Evolutionary conservation across 2,888 invertebrate genomes (phyloP).

Genomic region (Volucella inflata): DNA sequence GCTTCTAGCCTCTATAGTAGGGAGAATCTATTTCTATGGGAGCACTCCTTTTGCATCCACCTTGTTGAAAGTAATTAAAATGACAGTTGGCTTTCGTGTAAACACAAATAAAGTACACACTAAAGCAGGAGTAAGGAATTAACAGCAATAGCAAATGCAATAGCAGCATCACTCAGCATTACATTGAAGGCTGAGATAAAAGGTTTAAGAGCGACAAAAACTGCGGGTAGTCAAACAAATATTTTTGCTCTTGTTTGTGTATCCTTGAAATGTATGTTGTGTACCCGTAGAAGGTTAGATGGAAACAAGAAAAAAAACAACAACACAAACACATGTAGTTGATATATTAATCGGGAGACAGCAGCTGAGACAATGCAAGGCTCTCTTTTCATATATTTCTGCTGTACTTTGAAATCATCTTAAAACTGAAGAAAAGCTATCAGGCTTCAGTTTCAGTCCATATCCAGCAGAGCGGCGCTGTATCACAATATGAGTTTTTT

Average conservation of each 20-base stretch:
- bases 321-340: conserved; percentile 26
- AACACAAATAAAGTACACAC: conserved; percentile 56
- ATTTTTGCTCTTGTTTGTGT: conserved; percentile 73
- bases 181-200: conserved; percentile 63
- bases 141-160: conserved; percentile 8
- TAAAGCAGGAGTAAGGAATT: conserved; percentile 27
- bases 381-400: conserved; percentile 44
- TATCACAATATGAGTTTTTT: conserved; percentile 60
- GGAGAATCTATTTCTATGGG: conserved; percentile 16
- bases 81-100: conserved; percentile 69
- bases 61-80: conserved; percentile 73
- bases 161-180: conserved; percentile 59
- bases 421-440: conserved; percentile 65
- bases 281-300: conserved; percentile 74
- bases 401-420: conserved; percentile 57
- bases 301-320: conserved; percentile 35
- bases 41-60: conserved; percentile 56
- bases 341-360: conserved; percentile 25
- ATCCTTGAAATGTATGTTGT: conserved; percentile 69
- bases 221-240: conserved; percentile 74
- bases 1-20: too few relatives aligned
- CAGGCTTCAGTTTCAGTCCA: conserved; percentile 59
- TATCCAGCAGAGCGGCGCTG: conserved; percentile 62
- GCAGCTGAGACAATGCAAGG: conserved; percentile 43
- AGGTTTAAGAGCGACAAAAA: conserved; percentile 71